Evolutionary conservation across 1,140 invertebrate genomes (phyloP), one percentile per base, ranked within the genome.

Genomic region (Bombus consobrinus): DNA sequence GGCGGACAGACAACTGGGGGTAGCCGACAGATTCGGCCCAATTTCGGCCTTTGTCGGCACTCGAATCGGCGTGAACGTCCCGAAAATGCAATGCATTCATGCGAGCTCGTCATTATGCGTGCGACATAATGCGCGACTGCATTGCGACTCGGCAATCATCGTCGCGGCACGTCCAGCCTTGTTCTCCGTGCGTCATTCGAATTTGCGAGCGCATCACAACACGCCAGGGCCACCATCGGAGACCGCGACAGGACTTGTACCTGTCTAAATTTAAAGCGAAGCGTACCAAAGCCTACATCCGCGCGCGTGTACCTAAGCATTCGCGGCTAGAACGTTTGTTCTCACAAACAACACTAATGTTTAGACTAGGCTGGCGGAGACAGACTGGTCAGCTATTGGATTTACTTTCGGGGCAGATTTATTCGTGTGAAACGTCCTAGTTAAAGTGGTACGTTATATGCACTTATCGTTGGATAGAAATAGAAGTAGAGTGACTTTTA

Each of bases 121-220:
- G 79, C 83, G 78, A 91, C 84, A 89, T 91, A 91, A 91, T 91
- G 87, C 73, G 71, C 84, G 71, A 83, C 81, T 89, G 87, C 90
- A 91, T 78, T 89, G 90, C 85, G 81, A 89, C 89, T 89, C 89
- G 81, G 82, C 80, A 91, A 91, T 91, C 89, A 84, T 86, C 73
- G 72, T 64, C 85, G 79, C 79, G 73, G 69, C 74, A 62, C 69
- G 57, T 86, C 85, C 41, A 47, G 41, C 62, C 71, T 68, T 76
- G 83, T 72, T 81, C 77, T 68, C 77, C 47, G 66, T 80, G 53
- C 83, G 73, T 88, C 87, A 75, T 88, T 88, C 87, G 89, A 90
- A 90, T 90, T 88, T 87, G 87, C 83, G 86, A 82, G 84, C 57
- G 88, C 59, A 57, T 87, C 88, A 74, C 81, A 89, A 78, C 87